These are phyloP conservation scores for Paramuricea clavata DNA, from an alignment of 92 coral and sea anemone species.

Conservation along the genomic window DNA sequence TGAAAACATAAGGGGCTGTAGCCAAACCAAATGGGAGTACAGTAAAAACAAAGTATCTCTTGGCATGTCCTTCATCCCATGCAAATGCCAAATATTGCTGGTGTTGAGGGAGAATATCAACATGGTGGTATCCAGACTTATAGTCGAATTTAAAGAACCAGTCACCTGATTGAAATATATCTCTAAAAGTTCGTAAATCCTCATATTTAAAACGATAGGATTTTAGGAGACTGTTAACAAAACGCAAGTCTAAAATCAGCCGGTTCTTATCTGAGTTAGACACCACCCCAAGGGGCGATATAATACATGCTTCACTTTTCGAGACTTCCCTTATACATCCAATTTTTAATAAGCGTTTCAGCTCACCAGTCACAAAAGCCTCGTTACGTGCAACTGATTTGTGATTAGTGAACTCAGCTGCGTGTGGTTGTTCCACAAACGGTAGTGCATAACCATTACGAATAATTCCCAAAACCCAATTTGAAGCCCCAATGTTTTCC, in stretches of 20 bases:
- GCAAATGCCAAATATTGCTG: constrained; percentile 43
- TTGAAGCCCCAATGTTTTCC: constrained; percentile 8
- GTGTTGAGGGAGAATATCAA: neutral
- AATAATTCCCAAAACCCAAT: constrained; percentile 4
- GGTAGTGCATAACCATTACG: neutral
- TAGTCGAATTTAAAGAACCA: constrained; percentile 44
- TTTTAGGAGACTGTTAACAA: neutral
- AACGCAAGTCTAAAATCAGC: no score
- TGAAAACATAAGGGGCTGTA: constrained; percentile 31
- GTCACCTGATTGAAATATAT: neutral
- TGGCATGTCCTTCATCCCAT: constrained; percentile 28
- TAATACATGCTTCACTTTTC: neutral
- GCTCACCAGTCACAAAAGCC: neutral
- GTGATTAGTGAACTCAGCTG: neutral
- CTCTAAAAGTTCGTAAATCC: neutral
- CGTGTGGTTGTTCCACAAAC: neutral
- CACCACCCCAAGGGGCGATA: neutral
- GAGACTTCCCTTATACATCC: neutral
- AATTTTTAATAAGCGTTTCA: neutral
- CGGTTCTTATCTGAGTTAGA: neutral
- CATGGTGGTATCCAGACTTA: constrained; percentile 66
- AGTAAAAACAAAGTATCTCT: constrained; percentile 31
- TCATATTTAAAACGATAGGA: neutral
- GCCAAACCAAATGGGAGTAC: constrained; percentile 45
- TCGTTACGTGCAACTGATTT: neutral